These are phyloP conservation scores for Melinaea menophilus DNA, from an alignment of 2,888 invertebrate genomes.

Conservation along the genomic window DNA sequence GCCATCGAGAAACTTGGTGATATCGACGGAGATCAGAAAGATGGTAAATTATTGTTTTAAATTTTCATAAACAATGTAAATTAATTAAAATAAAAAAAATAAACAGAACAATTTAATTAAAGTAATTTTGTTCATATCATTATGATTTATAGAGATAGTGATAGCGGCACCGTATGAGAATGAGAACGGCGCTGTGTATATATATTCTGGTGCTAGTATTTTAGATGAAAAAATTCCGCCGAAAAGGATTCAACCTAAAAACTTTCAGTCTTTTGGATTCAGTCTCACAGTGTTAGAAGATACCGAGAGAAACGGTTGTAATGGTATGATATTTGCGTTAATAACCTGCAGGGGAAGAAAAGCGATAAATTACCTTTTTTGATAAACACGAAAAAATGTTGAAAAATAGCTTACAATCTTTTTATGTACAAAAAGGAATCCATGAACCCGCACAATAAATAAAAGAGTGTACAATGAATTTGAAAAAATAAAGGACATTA, in stretches of 20 bases:
- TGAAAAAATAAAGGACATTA: too few relatives aligned
- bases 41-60: constrained; percentile 35
- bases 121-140: neutral
- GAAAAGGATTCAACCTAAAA: constrained; percentile 40
- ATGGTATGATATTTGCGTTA: constrained; percentile 38
- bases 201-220: constrained; percentile 49
- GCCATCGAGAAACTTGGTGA: constrained; percentile 42
- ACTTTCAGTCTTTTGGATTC: constrained; percentile 40
- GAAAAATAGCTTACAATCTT: too few relatives aligned
- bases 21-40: constrained; percentile 40
- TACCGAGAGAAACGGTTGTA: constrained; percentile 50
- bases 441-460: too few relatives aligned
- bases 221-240: constrained; percentile 18
- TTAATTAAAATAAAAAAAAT: neutral
- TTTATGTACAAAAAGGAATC: too few relatives aligned
- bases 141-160: constrained; percentile 46
- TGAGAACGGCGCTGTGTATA: constrained; percentile 51
- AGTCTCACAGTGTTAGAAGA: constrained; percentile 44
- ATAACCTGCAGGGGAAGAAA: too few relatives aligned
- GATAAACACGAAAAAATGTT: too few relatives aligned
- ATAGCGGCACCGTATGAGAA: constrained; percentile 57
- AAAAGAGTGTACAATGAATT: too few relatives aligned
- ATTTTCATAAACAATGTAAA: neutral
- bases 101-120: neutral
- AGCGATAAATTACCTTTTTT: too few relatives aligned